These are phyloP conservation scores for Tragelaphus buxtoni DNA, from an alignment of 2,113 vertebrate genomes.

Conservation along the genomic window DNA sequence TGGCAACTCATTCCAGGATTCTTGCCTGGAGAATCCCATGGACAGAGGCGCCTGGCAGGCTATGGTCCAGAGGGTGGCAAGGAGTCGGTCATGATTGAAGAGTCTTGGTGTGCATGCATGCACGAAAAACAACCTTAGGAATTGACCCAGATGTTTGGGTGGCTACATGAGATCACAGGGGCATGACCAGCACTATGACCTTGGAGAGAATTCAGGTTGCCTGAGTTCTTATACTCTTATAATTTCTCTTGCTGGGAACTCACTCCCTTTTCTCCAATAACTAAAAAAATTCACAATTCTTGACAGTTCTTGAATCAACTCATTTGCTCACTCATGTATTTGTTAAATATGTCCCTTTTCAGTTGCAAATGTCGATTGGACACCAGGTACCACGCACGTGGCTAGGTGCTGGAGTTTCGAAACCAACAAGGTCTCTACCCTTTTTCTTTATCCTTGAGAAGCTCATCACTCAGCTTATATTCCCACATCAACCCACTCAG, in stretches of 20 bases:
- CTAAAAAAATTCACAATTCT: not conserved
- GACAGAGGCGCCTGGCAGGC: not conserved
- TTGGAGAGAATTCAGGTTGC: not conserved
- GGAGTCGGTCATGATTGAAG: not conserved
- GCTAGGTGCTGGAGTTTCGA: not conserved
- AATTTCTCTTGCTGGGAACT: not conserved
- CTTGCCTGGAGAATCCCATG: not conserved
- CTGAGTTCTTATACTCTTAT: not conserved
- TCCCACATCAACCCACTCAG: not conserved
- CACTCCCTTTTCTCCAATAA: not conserved
- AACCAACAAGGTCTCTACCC: not conserved
- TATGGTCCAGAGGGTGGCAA: not conserved
- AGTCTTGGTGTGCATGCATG: not conserved
- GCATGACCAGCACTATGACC: not conserved
- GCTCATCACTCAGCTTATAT: not conserved
- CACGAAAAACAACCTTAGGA: not conserved
- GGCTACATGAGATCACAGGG: not conserved
- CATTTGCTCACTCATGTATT: not conserved
- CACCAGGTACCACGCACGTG: not conserved
- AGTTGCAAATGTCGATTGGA: not conserved
- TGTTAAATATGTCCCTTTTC: not conserved
- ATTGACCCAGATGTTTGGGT: no score
- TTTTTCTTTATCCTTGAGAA: not conserved
- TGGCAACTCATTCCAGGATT: not conserved
- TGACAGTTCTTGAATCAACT: not conserved